Percentiles rank a stretch among this genome's conserved stretches.
phyloP scores from a whole-genome alignment of 1,140 invertebrate species.

The Drosophila grimshawi region DNA sequence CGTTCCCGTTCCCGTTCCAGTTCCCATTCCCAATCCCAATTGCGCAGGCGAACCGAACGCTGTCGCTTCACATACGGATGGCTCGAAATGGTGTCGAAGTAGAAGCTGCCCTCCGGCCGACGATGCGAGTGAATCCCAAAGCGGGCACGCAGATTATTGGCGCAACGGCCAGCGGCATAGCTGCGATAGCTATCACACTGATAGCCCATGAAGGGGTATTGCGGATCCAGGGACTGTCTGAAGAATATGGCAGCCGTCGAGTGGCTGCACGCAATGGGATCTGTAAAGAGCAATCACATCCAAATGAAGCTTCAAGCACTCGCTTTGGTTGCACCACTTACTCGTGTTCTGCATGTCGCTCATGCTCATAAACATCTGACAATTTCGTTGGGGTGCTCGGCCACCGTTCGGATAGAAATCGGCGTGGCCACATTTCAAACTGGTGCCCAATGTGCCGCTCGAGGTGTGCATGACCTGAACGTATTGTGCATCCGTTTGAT shows the following conservation, averaged over 20 bases:
- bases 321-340: conserved; percentile 22
- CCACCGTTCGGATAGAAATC: conserved; percentile 96
- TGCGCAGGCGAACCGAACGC: conserved; percentile 15
- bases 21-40: conserved; percentile 11
- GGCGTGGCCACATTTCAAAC: conserved; percentile 90
- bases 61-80: conserved; percentile 69
- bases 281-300: conserved; percentile 21
- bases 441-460: conserved; percentile 90
- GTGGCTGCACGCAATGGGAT: conserved; percentile 90
- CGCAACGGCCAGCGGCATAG: conserved; percentile 85
- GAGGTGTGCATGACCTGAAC: conserved; percentile 97
- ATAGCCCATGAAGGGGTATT: conserved; percentile 86
- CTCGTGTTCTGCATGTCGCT: conserved; percentile 74
- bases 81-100: conserved; percentile 64
- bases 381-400: conserved; percentile 91
- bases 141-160: conserved; percentile 58
- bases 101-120: conserved; percentile 62
- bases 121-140: conserved; percentile 79
- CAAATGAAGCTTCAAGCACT: neutral
- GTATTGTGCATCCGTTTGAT: conserved; percentile 91
- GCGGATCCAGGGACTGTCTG: conserved; percentile 87
- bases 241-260: conserved; percentile 88
- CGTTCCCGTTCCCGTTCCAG: neutral
- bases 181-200: conserved; percentile 87
- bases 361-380: conserved; percentile 84